Evolutionary conservation across 2,888 invertebrate genomes (phyloP), one percentile per base, ranked within the genome.

Genomic region (Lingula anatina): DNA sequence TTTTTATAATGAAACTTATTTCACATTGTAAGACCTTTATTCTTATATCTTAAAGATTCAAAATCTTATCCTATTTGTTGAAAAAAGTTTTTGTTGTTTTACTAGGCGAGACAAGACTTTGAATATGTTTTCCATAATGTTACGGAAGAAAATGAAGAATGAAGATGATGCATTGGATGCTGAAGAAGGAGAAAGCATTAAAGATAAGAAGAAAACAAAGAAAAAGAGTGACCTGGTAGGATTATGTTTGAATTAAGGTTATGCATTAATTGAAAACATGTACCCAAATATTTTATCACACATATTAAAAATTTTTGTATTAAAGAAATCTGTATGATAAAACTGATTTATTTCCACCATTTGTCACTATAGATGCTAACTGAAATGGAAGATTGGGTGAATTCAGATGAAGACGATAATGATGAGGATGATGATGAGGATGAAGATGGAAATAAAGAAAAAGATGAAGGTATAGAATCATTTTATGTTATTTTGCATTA

Each of bases 81-180:
- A 9, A 20, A 38, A 26, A 25, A 35, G 40, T n/a, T 41, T 43
- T 31, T 49, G 9, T 46, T 18, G 7, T 23, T 23, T 38, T 76
- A 75, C 3, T 74, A 87, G 94, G 70, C 84, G 97, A 36, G 93
- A 95, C 78, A 94, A 93, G 72, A 90, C 93, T 46, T 84, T 96
- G 80, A 99, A 99, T 79, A 92, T 87, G 75, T 99, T 96, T 76
- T 88, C 90, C 2, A 82, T 96, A 51, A 96, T 96, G 95, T 84
- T 89, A 73, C 84, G 89, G 21, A 93, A 93, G 75, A 84, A 92
- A 49, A 81, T 92, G 74, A 86, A 87, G 64, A 69, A 68, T 46
- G 90, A 89, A 42, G 88, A 88, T 20, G 87, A 82, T n/a, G 59
- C 53, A n/a, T 56, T 46, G 15, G 69, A 67, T 5, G 55, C 53